Base-by-base conservation (phyloP, 2,888 invertebrate genomes). In the Xiphydria camelus region DNA sequence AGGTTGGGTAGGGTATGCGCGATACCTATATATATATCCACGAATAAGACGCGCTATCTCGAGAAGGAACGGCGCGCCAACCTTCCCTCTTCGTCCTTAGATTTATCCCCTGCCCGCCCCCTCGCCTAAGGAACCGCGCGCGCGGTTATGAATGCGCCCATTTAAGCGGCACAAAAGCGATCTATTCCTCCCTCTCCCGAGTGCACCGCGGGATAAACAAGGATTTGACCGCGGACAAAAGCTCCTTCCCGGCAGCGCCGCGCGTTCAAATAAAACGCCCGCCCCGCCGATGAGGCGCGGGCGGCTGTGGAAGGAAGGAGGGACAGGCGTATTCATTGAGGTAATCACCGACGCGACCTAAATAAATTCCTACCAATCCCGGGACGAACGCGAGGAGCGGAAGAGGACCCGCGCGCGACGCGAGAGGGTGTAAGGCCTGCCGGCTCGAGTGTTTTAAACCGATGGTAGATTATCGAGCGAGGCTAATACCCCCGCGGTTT, bases 321-420 rank as follows among this genome's bases (percentile, higher is more conserved):
- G 10, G 14, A 34, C n/a, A 32, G 50, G 46, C 49, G 51, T 41
- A 55, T 62, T 57, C 62, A 56, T 59, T 57, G 56, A 54, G 58
- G 62, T 64, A 68, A 67, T 67, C 61, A 61, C 55, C 45, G n/a
- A n/a, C n/a, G 47, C 47, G 53, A 61, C 58, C 55, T 57, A 59
- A 63, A 66, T 61, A 63, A 62, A 68, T 65, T 65, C 51, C n/a
- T n/a, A n/a, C n/a, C n/a, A n/a, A n/a, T n/a, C n/a, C 25, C 50
- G 41, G 51, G 45, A 32, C 45, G 36, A 49, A 50, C 51, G 49
- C 53, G 51, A 21, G 34, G 33, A 31, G 6, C 18, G 12, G 12
- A 6, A 6, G 12, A 31, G 6, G n/a, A n/a, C n/a, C n/a, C n/a
- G n/a, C n/a, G n/a, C n/a, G n/a, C n/a, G n/a, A n/a, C n/a, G n/a